Base-by-base conservation (phyloP, 2,113 vertebrate species). In the Erpornis zantholeuca region DNA sequence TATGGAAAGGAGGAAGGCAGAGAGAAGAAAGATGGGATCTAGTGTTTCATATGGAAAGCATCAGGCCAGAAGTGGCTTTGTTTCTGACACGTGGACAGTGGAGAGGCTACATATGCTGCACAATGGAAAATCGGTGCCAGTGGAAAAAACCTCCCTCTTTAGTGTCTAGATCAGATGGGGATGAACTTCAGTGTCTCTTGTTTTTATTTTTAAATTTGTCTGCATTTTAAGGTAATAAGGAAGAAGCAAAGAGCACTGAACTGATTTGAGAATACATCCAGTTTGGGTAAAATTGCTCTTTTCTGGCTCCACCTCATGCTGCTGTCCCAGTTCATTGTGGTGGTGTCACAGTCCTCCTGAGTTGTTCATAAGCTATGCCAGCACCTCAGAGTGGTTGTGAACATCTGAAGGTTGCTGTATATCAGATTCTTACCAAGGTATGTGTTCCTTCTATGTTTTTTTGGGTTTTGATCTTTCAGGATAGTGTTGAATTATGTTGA, bases 21-120 rank as follows among this genome's bases (percentile, higher is more conserved):
- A 90, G 24, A 90, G 81, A 64, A 84, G 80, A 80, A 91, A 78
- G 92, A 63, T 75, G 68, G 54, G 86, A 90, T 56, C 50, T 91
- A 63, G 45, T 81, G 45, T 94, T 97, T 96, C 83, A 59, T 89
- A 72, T 66, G 94, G 90, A 96, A 95, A 95, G 71, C 80, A 83
- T 92, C 76, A 86, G 45, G 49, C 82, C 60, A 91, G 72, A 86
- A 96, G 72, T 90, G 86, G 66, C 82, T 96, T 97, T 88, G 88
- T 97, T 96, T 96, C 80, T 63, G 59, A 96, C 49, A 88, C 50
- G 57, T 96, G 87, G 82, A 90, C 35, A 33, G 36, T n/a, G 57
- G 70, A 95, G 71, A 84, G 40, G 44, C 93, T 92, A 69, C 19
- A 1, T 83, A 92, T 87, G 89, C 87, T 88, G 68, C 78, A 79